These are phyloP conservation scores for Conus betulinus DNA, from an alignment of 1,140 invertebrate species.

Conservation along the genomic window DNA sequence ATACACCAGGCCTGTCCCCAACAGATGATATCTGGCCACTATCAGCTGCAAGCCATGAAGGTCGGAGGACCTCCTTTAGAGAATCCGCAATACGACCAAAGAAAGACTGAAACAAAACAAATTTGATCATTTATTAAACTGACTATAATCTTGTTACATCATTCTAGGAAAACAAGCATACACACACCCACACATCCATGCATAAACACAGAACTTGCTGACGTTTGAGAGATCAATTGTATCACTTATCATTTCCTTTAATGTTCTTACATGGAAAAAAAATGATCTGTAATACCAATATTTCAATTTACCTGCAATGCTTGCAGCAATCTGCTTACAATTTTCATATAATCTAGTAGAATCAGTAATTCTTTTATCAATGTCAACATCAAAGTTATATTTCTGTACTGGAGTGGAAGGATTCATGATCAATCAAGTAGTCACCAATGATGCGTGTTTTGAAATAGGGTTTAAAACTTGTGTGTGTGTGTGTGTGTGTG, in stretches of 20 bases:
- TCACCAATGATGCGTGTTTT: too few species aligned
- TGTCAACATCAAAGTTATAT: too few species aligned
- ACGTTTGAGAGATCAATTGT: neutral
- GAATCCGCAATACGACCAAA: conserved; percentile 56
- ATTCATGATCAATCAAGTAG: too few species aligned
- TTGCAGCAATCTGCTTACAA: too few species aligned
- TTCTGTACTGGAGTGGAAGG: too few species aligned
- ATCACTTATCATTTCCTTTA: neutral
- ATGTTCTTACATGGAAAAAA: neutral
- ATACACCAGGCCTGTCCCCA: conserved; percentile 28
- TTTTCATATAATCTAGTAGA: too few species aligned
- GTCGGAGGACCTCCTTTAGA: conserved; percentile 57
- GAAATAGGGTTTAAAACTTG: too few species aligned
- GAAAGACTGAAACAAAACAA: conserved; percentile 52
- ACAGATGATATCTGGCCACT: conserved; percentile 41
- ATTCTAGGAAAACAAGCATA: too few species aligned
- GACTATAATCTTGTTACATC: neutral
- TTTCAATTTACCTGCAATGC: neutral
- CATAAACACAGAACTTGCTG: too few species aligned
- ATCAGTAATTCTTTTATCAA: too few species aligned
- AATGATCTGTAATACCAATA: neutral
- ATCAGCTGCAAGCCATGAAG: conserved; percentile 54
- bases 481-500: too few species aligned
- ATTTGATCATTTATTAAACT: neutral
- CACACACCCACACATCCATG: too few species aligned